These are phyloP conservation scores for Hypotaenidia okinawae DNA, from an alignment of 2,797 vertebrate genomes.

Conservation along the genomic window DNA sequence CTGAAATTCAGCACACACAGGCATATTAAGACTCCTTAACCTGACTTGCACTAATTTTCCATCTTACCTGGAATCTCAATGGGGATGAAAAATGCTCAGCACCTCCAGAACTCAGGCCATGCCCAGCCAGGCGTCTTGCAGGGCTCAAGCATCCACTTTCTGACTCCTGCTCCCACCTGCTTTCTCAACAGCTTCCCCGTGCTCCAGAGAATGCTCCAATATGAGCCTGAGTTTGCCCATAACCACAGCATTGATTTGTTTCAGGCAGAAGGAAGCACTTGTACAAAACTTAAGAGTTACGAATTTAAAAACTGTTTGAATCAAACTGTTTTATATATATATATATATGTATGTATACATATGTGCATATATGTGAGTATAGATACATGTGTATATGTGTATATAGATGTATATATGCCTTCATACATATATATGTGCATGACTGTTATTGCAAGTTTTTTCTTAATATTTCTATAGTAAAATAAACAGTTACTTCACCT, in stretches of 20 bases:
- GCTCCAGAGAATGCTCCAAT: neutral
- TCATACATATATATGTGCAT: neutral
- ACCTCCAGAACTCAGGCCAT: neutral
- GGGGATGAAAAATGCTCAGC: neutral
- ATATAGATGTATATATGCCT: no score
- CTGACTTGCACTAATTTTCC: neutral
- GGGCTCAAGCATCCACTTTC: neutral
- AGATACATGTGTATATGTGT: no score
- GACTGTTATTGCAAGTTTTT: neutral
- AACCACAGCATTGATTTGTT: neutral
- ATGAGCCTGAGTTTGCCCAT: rapidly evolving
- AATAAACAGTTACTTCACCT: neutral
- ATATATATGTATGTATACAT: no score
- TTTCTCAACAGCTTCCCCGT: neutral
- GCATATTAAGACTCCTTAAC: neutral
- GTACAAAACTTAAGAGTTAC: neutral
- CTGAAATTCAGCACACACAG: neutral
- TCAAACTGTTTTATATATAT: neutral
- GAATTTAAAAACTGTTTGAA: neutral
- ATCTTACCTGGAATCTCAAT: neutral
- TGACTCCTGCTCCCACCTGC: neutral
- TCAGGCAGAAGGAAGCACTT: neutral
- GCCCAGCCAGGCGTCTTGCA: neutral
- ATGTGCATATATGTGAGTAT: no score
- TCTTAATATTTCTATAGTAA: neutral